Base-by-base conservation (phyloP, 2,797 vertebrate genomes). In the Falco rusticolus region DNA sequence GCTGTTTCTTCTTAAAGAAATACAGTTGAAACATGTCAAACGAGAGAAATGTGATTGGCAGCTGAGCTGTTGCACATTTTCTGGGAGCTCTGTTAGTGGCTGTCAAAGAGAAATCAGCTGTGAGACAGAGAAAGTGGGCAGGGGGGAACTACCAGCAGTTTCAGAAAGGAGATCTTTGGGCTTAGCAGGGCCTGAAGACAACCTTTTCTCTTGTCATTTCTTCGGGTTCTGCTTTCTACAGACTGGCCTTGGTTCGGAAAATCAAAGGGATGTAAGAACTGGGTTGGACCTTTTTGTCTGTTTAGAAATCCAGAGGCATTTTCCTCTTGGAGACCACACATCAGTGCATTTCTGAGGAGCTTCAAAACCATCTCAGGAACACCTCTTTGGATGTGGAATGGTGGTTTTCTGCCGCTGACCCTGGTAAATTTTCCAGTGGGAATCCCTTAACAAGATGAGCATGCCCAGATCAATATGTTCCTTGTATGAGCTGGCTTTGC, bases 31-130 rank as follows among this genome's bases (percentile, higher is more conserved):
- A 86, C 14, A 20, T 66, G 50, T 90, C 88, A 87, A 79, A 69
- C 1, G 33, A 75, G 60, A 84, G 68, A 93, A 91, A 34, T 31
- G 39, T 89, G 76, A 74, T 65, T 77, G 65, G 61, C 69, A 93
- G 45, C 50, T 76, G 76, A 89, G 45, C 80, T 68, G n/a, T 17
- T 91, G 56, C 19, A 25, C 5, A 1, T 95, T 87, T 85, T 60
- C 64, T 2, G 2, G 57, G 53, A 80, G 48, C 45, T 68, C 45
- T 47, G 41, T 64, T 64, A 64, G 72, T 33, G 54, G 20, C 39
- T 92, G 66, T 81, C 64, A 45, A 77, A 70, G 39, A 72, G 34
- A 91, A 86, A 53, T 88, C 87, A 92, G 96, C 86, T 89, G 78
- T 60, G 51, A 89, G 60, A 45, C 89, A 84, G 57, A 84, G 60